phyloP scores from a whole-genome alignment of 2,888 invertebrate species.

The Andricus quercusramuli region DNA sequence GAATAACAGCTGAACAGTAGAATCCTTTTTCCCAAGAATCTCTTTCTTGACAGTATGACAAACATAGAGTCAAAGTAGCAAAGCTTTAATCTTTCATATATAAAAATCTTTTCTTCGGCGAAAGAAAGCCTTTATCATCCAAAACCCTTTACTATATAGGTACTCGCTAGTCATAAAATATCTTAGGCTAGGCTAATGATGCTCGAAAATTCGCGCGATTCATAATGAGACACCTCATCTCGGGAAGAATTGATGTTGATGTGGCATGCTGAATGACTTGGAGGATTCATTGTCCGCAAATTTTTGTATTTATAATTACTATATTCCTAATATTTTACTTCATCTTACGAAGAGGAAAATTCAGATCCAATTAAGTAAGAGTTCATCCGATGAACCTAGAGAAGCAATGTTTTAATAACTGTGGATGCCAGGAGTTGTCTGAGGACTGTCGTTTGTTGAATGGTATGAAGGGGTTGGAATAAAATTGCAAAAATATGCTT shows the following conservation, averaged over 20 bases:
- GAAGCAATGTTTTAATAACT: no score
- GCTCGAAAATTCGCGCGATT: neutral
- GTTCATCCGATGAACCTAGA: no score
- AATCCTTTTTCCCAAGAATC: no score
- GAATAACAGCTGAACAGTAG: no score
- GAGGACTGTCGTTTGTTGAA: neutral
- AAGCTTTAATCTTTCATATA: neutral
- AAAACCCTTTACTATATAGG: neutral
- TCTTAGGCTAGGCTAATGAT: neutral
- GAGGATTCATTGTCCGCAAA: neutral
- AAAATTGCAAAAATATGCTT: neutral
- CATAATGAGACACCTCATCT: neutral
- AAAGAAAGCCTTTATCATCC: neutral
- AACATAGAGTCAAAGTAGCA: neutral
- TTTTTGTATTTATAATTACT: neutral
- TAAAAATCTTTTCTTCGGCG: neutral
- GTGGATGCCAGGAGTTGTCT: no score
- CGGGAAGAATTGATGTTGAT: neutral
- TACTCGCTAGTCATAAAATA: neutral
- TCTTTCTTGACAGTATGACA: neutral
- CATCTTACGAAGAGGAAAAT: neutral
- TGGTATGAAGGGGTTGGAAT: neutral
- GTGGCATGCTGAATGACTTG: neutral
- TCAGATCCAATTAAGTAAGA: no score
- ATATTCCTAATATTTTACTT: neutral